Conservation (phyloP, 2,797 vertebrate genomes). For the Myioborus miniatus region DNA sequence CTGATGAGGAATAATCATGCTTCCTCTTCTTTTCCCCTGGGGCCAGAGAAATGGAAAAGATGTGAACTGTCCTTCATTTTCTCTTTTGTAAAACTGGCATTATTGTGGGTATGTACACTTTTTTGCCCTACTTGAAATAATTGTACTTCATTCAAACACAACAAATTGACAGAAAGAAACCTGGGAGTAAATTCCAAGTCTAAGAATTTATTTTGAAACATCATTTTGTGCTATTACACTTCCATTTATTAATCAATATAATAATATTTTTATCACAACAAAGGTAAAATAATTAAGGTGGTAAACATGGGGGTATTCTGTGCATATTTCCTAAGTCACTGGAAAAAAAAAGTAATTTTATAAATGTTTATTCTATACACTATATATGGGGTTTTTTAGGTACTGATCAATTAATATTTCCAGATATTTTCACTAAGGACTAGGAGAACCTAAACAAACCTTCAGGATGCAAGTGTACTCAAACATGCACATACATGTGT, state of each 20-base stretch:
- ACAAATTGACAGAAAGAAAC: not conserved
- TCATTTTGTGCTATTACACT: not conserved
- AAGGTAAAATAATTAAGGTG: not conserved
- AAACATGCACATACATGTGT: not conserved
- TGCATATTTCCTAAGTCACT: not conserved
- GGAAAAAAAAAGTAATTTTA: not conserved
- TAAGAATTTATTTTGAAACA: not conserved
- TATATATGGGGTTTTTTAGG: fast-evolving
- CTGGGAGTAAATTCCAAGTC: not conserved
- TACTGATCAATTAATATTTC: not conserved
- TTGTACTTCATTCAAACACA: not conserved
- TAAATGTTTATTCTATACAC: not conserved
- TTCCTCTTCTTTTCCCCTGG: not conserved
- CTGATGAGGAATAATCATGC: not conserved
- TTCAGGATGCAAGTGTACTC: not conserved
- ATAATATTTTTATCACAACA: not conserved
- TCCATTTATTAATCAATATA: not conserved
- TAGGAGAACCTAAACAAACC: not conserved
- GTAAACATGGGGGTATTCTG: not conserved
- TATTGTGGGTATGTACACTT: not conserved
- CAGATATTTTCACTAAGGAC: not conserved
- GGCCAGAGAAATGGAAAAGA: not conserved
- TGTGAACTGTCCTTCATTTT: not conserved
- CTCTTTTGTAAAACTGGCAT: not conserved
- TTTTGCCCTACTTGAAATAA: not conserved